phyloP scores from a whole-genome alignment of 2,797 vertebrate genomes.

The Discoglossus pictus region DNA sequence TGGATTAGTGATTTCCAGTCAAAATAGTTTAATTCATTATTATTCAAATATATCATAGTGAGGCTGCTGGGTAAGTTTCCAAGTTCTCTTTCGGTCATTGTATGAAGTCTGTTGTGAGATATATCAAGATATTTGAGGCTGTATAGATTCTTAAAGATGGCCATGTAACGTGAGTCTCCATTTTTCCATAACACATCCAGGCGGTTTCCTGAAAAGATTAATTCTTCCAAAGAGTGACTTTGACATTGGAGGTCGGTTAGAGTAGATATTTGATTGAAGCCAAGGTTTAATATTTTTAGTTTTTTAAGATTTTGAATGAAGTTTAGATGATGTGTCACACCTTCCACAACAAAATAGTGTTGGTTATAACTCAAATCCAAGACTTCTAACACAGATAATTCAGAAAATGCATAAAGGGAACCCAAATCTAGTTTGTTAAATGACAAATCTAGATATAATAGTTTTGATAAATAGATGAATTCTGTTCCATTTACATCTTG shows the following conservation, averaged over 20 bases:
- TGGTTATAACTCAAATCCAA: constrained; percentile 76
- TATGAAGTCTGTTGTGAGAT: constrained; percentile 65
- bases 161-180: constrained; percentile 57
- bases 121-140: constrained; percentile 74
- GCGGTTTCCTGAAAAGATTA: constrained; percentile 70
- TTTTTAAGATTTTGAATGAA: constrained; percentile 72
- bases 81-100: constrained; percentile 63
- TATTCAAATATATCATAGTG: constrained; percentile 58
- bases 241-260: constrained; percentile 68
- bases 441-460: constrained; percentile 81
- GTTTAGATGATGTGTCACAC: constrained; percentile 69
- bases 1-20: constrained; percentile 62
- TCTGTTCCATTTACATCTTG: constrained; percentile 73
- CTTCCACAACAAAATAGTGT: constrained; percentile 74
- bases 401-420: constrained; percentile 69
- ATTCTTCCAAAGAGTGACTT: constrained; percentile 72
- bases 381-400: constrained; percentile 67
- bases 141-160: constrained; percentile 66
- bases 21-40: constrained; percentile 66
- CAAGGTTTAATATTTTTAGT: constrained; percentile 78
- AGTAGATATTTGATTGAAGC: constrained; percentile 71
- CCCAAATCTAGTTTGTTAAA: constrained; percentile 77
- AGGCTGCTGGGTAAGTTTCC: constrained; percentile 64
- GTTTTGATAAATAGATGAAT: constrained; percentile 66
- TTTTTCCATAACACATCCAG: constrained; percentile 74